Base-by-base conservation (phyloP, 1,140 invertebrate species). In the Aethina tumida region DNA sequence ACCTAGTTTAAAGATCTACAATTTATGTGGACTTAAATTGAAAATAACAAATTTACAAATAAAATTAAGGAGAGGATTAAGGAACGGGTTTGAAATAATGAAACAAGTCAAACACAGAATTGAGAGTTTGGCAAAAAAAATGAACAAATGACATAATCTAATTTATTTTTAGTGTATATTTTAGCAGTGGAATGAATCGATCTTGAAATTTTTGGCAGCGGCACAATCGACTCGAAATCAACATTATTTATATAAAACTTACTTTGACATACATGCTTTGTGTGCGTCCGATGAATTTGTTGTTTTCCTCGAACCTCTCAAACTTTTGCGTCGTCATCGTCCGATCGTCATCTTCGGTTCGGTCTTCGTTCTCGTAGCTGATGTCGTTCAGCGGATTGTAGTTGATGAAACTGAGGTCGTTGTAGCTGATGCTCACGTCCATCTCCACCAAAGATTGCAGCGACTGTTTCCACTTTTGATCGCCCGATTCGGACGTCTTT, bases 351-450 rank as follows among this genome's bases (percentile, higher is more conserved):
- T n/a, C 22, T 12, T 14, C 14, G 13, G 12, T 20, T 19, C 42
- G 46, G 24, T 8, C 21, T 37, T 16, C 41, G 17, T 55, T 41
- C 4, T 39, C 40, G 33, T 55, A 59, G 22, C 33, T 45, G 15
- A 54, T 46, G 20, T 50, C 47, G 37, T 60, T 59, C 5, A 55
- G 37, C 1, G 37, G 45, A 31, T 60, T 58, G 32, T 62, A 62
- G 34, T 62, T 49, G 17, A 62, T 50, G 41, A 54, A 62, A 52
- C 58, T 60, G 24, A 62, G 43, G 36, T 62, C 60, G 19, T 59
- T 50, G 35, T 62, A 62, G 47, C 56, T 59, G 36, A 62, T 57
- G 35, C 44, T 48, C 13, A 46, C 46, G 39, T 62, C 60, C 19
- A 29, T 59, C 39, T 60, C 60, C 5, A 60, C 56, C 22, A 62